Base-by-base conservation (phyloP, 2,797 vertebrate species). In the Tarsius wallacei region DNA sequence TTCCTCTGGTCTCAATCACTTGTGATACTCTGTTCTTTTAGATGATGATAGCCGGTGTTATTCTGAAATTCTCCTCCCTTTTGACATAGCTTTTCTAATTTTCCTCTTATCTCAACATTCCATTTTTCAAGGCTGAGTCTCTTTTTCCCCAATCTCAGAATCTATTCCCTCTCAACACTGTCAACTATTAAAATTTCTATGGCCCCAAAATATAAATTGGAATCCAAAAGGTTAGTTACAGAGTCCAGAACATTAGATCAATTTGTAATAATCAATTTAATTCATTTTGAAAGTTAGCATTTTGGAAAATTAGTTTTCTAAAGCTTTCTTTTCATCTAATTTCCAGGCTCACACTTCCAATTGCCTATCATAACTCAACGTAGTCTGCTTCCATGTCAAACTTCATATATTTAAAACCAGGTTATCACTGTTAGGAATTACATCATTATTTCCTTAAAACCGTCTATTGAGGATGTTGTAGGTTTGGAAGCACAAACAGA, bases 251-350 rank as follows among this genome's bases (percentile, higher is more conserved):
- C 9, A 85, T 49, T 90, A 71, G 4, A 63, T 64, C 49, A 66
- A 84, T 14, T 77, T 68, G 33, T 11, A 68, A 26, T 33, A 93
- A 90, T 77, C 55, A 73, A 26, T 70, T 90, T 80, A 74, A 76
- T 55, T 93, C 22, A 77, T 57, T 49, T 49, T 71, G 31, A 21
- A 87, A 93, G 51, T 53, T 66, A 42, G 22, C 2, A 73, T n/a
- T 93, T 68, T 61, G 8, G 47, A 89, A 93, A 70, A 57, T 64
- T 63, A 21, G 33, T 64, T 84, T 87, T 80, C 66, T 80, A 61
- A 7, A 14, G 2, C 15, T 59, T 93, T 87, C 16, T 63, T 82
- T 13, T 73, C n/a, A 66, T 21, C 31, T 93, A 36, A 61, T 4
- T 28, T 21, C 15, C 26, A 88, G 9, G 15, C 13, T 42, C 31